Evolutionary conservation across 2,797 vertebrate species (phyloP).

Genomic region (Manis pentadactyla): DNA sequence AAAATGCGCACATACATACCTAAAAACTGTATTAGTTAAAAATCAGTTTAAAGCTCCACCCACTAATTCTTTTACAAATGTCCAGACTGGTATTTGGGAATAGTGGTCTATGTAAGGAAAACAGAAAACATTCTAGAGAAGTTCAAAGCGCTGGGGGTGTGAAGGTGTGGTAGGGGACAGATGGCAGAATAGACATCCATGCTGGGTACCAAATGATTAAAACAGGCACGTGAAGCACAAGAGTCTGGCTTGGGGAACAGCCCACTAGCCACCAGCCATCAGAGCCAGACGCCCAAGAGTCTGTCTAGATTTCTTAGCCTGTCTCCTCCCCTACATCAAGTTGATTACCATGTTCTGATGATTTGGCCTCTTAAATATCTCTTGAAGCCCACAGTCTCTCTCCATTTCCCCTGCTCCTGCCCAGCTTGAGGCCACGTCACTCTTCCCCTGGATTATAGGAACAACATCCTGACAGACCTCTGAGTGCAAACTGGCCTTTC

Average conservation of each 20-base stretch:
- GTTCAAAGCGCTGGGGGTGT: not conserved
- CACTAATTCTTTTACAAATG: constrained; percentile 2
- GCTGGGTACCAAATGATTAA: not conserved
- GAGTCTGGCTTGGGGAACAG: not conserved
- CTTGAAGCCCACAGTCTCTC: not conserved
- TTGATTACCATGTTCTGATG: not conserved
- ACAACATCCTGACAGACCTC: not conserved
- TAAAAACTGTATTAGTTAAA: not conserved
- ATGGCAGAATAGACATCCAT: not conserved
- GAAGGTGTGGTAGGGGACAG: not conserved
- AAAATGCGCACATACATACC: not conserved
- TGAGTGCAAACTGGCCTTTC: not conserved
- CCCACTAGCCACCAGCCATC: not conserved
- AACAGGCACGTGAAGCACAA: no score
- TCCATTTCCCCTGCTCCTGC: not conserved
- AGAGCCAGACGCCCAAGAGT: not conserved
- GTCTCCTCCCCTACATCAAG: not conserved
- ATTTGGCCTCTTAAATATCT: not conserved
- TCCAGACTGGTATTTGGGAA: not conserved
- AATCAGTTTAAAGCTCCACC: not conserved
- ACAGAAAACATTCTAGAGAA: not conserved
- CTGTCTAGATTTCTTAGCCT: not conserved
- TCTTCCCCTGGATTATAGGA: not conserved
- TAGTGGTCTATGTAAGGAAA: not conserved
- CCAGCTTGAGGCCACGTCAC: not conserved